Conservation (phyloP, 2,888 invertebrate species). For the Ecdyonurus torrentis region DNA sequence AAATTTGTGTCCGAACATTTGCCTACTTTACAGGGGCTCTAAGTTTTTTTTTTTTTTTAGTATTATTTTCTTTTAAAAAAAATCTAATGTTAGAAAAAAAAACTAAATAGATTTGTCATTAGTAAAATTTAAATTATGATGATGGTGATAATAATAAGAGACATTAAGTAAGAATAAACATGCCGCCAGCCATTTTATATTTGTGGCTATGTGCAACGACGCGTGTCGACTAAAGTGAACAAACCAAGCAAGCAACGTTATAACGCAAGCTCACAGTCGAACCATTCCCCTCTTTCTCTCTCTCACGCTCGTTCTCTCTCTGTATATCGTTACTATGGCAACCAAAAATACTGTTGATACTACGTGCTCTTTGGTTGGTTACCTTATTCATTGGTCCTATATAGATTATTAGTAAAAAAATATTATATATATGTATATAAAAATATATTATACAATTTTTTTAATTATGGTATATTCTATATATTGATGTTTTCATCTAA, state of each 20-base stretch:
- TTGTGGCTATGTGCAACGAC: background rate
- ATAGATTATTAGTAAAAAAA: background rate
- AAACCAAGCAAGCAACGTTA: background rate
- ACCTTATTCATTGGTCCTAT: background rate
- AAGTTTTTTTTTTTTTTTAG: background rate
- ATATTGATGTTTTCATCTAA: too few relatives aligned
- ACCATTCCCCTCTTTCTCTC: background rate
- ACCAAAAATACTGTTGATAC: background rate
- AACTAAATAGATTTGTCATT: too few relatives aligned
- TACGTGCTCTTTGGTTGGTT: background rate
- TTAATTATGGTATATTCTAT: too few relatives aligned
- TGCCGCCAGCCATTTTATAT: conserved; percentile 2
- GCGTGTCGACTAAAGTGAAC: background rate
- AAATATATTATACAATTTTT: background rate
- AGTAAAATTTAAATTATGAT: too few relatives aligned
- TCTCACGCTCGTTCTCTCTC: background rate
- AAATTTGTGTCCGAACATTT: background rate
- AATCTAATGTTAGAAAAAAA: too few relatives aligned
- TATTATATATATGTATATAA: background rate
- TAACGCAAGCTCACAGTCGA: background rate
- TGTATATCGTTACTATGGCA: background rate
- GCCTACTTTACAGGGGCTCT: background rate
- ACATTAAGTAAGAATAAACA: background rate
- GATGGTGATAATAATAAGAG: background rate
- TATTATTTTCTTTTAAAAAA: too few relatives aligned